Conservation (phyloP, 2,888 invertebrate genomes). For the Orthonevra nobilis region DNA sequence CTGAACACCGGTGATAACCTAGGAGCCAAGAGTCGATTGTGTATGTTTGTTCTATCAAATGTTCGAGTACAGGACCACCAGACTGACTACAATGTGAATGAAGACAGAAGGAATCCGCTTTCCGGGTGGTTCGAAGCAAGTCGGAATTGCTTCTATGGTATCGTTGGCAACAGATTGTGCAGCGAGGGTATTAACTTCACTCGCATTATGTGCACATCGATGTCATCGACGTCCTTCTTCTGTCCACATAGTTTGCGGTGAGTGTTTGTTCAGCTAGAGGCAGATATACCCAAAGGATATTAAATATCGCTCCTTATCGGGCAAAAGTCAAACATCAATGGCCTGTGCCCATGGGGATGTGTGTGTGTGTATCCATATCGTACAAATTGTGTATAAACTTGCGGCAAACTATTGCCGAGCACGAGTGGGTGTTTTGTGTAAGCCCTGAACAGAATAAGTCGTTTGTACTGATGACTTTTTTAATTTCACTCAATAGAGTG, state of each 20-base stretch:
- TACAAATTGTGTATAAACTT: not conserved
- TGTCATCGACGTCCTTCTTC: slow-evolving; percentile 60
- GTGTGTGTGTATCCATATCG: not conserved
- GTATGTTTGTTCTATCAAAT: slow-evolving; percentile 17
- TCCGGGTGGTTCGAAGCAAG: not conserved
- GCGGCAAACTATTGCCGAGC: slow-evolving; percentile 18
- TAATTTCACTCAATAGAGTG: slow-evolving; percentile 42
- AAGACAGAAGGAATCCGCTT: slow-evolving; percentile 32
- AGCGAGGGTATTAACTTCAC: slow-evolving; percentile 54
- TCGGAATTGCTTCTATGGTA: slow-evolving; percentile 12
- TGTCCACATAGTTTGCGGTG: slow-evolving; percentile 43
- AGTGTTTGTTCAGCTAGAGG: slow-evolving; percentile 35
- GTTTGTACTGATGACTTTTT: slow-evolving; percentile 60
- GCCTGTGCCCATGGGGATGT: not conserved
- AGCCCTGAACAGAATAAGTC: slow-evolving; percentile 41
- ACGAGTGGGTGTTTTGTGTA: slow-evolving; percentile 39
- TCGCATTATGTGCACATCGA: slow-evolving; percentile 55
- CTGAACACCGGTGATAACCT: slow-evolving; percentile 26
- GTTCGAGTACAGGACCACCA: slow-evolving; percentile 15
- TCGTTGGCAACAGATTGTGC: slow-evolving; percentile 29
- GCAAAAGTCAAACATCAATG: slow-evolving; percentile 52
- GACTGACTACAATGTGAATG: slow-evolving; percentile 33
- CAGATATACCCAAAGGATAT: slow-evolving; percentile 54
- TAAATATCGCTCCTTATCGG: slow-evolving; percentile 62
- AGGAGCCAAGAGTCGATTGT: slow-evolving; percentile 34